These are phyloP conservation scores for Selene dorsalis DNA, from an alignment of 2,797 vertebrate genomes.

Conservation along the genomic window DNA sequence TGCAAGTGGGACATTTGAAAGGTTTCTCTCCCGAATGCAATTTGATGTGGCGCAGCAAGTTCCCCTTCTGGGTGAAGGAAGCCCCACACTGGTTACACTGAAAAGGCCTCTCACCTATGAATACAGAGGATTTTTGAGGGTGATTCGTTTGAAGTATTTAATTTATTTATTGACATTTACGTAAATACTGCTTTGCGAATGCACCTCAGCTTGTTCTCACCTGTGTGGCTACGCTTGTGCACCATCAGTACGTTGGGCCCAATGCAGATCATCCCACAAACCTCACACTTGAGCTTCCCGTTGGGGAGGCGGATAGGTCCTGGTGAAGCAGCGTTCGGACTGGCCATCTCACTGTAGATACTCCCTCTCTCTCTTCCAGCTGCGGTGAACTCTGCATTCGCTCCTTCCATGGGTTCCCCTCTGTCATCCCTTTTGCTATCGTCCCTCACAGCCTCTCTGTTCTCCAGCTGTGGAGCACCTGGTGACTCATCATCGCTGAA, in stretches of 20 bases:
- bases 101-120: conserved; percentile 93
- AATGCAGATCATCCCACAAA: conserved; percentile 97
- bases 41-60: conserved; percentile 96
- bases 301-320: conserved; percentile 94
- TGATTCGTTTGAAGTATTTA: background rate
- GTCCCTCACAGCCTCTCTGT: conserved; percentile 86
- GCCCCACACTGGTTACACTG: conserved; percentile 98
- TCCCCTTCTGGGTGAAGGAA: conserved; percentile 98
- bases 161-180: background rate
- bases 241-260: conserved; percentile 98
- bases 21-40: conserved; percentile 98
- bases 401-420: conserved; percentile 84
- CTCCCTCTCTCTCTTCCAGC: conserved; percentile 82
- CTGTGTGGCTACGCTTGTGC: conserved; percentile 97
- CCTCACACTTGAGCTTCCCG: conserved; percentile 95
- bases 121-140: conserved; percentile 23
- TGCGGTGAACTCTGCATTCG: conserved; percentile 80
- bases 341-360: conserved; percentile 87
- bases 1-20: conserved; percentile 97
- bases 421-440: conserved; percentile 85
- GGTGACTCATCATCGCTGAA: conserved; percentile 93
- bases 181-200: background rate
- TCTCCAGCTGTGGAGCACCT: conserved; percentile 84
- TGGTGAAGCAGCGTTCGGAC: conserved; percentile 88
- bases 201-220: conserved; percentile 75